Base-by-base conservation (phyloP, 2,888 invertebrate species). In the Vandiemenella viatica region DNA sequence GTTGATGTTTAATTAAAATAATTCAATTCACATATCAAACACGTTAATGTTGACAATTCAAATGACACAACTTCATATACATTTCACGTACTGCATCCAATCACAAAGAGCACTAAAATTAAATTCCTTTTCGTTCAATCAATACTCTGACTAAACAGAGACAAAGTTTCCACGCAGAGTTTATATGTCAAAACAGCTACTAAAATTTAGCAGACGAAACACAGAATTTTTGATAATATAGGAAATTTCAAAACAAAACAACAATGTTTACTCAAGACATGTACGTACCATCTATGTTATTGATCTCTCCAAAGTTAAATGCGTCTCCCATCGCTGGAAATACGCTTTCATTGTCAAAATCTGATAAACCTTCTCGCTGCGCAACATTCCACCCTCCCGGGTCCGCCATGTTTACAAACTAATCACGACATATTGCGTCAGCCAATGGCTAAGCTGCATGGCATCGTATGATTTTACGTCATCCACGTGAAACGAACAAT, bases 211-310 rank as follows among this genome's bases (percentile, higher is more conserved):
- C n/a, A n/a, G n/a, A n/a, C n/a, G n/a, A n/a, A 4, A 32, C 4
- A 4, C 32, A 2, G 32, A 13, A n/a, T n/a, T n/a, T n/a, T n/a
- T n/a, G n/a, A n/a, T n/a, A n/a, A n/a, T n/a, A n/a, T n/a, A n/a
- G n/a, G n/a, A n/a, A n/a, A n/a, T n/a, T n/a, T n/a, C n/a, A n/a
- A n/a, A n/a, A n/a, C n/a, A n/a, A 41, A 47, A 47, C 41, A 47
- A 22, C 18, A 47, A 19, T 21, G n/a, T 46, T 17, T 51, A 40
- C 54, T 56, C 54, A 55, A 51, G n/a, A 6, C 18, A n/a, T 19
- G 19, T 52, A 63, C 66, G 67, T 70, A 80, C 82, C 82, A 67
- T 82, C 80, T 56, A 82, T 73, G 62, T 78, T 80, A 57, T 74
- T 71, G 42, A 82, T 71, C 60, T 81, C 82, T 54, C 75, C 74